Evolutionary conservation across 1,140 invertebrate species (phyloP).

Genomic region (Colletes latitarsis): DNA sequence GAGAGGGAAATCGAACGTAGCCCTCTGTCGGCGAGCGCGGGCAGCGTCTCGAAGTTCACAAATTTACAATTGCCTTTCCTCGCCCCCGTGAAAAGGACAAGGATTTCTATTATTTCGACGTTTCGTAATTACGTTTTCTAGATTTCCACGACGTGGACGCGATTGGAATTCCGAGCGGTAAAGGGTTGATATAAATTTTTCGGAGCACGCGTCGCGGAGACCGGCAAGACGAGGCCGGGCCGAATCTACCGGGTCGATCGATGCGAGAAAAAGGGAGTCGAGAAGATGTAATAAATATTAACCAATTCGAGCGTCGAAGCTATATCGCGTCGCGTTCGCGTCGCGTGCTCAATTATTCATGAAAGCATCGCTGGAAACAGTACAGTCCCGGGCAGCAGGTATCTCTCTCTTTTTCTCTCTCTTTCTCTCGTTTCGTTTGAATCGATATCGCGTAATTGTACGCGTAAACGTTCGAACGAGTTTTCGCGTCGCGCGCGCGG

Average conservation of each 20-base stretch:
- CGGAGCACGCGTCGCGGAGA: too few species aligned
- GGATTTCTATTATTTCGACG: too few species aligned
- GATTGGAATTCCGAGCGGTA: too few species aligned
- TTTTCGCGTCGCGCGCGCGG: neutral
- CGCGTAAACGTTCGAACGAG: conserved; percentile 8
- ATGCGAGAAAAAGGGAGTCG: neutral
- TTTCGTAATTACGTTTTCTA: too few species aligned
- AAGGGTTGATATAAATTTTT: too few species aligned
- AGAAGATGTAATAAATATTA: conserved; percentile 39
- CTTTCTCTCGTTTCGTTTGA: conserved; percentile 14
- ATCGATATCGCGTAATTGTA: conserved; percentile 35
- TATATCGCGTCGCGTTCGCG: conserved; percentile 39
- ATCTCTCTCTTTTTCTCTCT: neutral
- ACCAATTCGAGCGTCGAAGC: conserved; percentile 14
- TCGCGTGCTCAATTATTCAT: conserved; percentile 40
- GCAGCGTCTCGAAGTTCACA: too few species aligned
- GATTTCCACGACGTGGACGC: too few species aligned
- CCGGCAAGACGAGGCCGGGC: too few species aligned
- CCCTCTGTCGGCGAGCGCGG: too few species aligned
- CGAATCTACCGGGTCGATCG: conserved; percentile 4
- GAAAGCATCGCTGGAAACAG: conserved; percentile 28
- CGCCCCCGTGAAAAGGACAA: too few species aligned
- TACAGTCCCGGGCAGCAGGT: conserved; percentile 20
- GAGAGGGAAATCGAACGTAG: too few species aligned
- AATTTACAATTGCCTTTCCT: too few species aligned